Conservation (phyloP, 1,140 invertebrate genomes). For the Drosophila teissieri region DNA sequence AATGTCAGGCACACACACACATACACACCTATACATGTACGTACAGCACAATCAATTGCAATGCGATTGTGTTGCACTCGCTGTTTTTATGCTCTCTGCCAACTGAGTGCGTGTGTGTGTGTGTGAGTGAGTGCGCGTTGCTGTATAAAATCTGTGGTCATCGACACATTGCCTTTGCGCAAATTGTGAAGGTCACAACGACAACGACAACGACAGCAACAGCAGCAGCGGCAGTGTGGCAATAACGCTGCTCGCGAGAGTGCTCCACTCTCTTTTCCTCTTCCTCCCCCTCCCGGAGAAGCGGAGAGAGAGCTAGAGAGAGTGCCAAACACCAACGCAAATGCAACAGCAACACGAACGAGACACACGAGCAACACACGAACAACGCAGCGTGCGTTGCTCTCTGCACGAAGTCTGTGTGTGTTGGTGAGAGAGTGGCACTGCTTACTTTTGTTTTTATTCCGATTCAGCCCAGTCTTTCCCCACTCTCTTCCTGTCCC, state of each 20-base stretch:
- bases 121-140: constrained; percentile 50
- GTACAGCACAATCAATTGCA: constrained; percentile 68
- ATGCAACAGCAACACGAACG: constrained; percentile 37
- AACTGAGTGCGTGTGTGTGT: constrained; percentile 1
- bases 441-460: constrained; percentile 79
- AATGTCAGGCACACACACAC: constrained; percentile 44
- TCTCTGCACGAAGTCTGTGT: constrained; percentile 43
- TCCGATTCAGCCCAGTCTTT: constrained; percentile 26
- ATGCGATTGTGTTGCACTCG: constrained; percentile 73
- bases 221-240: constrained; percentile 62
- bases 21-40: constrained; percentile 1
- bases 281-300: constrained; percentile 16
- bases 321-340: constrained; percentile 28
- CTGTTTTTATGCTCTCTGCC: constrained; percentile 65
- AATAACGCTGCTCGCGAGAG: constrained; percentile 53
- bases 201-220: constrained; percentile 63
- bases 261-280: constrained; percentile 12
- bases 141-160: constrained; percentile 84
- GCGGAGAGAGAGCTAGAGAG: constrained; percentile 1
- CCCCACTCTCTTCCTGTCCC: not conserved
- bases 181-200: constrained; percentile 85
- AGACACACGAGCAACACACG: constrained; percentile 28
- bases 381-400: constrained; percentile 60
- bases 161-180: constrained; percentile 85
- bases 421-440: constrained; percentile 41